Percentiles rank a stretch among this genome's conserved stretches.
Evolutionary conservation across 2,113 vertebrate genomes (phyloP).

Genomic region (Percopsis transmontana): DNA sequence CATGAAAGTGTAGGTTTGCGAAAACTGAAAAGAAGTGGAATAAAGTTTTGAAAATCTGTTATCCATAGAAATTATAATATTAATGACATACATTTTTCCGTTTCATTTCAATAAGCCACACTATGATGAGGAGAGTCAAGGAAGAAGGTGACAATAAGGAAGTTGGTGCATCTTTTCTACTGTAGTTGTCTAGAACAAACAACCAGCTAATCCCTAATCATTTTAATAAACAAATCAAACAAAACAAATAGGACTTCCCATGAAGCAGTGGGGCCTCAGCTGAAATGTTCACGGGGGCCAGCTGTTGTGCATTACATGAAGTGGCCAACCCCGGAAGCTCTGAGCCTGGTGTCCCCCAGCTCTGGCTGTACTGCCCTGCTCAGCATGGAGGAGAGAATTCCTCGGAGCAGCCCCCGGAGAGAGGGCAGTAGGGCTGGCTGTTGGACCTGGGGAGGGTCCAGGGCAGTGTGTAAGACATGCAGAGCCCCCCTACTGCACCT

Average conservation of each 20-base stretch:
- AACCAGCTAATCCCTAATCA: slow-evolving; percentile 75
- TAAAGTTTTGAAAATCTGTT: background rate
- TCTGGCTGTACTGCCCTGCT: slow-evolving; percentile 47
- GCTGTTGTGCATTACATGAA: slow-evolving; percentile 76
- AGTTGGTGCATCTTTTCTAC: slow-evolving; percentile 45
- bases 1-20: slow-evolving; percentile 21
- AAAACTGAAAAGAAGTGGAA: background rate
- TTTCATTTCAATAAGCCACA: background rate
- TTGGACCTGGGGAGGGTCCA: slow-evolving; percentile 34
- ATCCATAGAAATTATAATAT: no score
- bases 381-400: slow-evolving; percentile 62
- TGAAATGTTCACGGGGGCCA: slow-evolving; percentile 80
- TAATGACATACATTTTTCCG: no score
- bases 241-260: slow-evolving; percentile 74
- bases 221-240: slow-evolving; percentile 80
- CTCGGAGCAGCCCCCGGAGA: slow-evolving; percentile 54
- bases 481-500: slow-evolving; percentile 62
- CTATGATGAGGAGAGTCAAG: background rate
- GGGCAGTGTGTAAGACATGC: slow-evolving; percentile 26
- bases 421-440: slow-evolving; percentile 32
- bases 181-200: slow-evolving; percentile 72
- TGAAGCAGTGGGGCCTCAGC: slow-evolving; percentile 74
- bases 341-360: slow-evolving; percentile 62
- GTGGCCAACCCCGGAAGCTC: slow-evolving; percentile 70
- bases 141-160: slow-evolving; percentile 49